Evolutionary conservation across 2,113 vertebrate genomes (phyloP).

Genomic region (Halichoerus grypus): DNA sequence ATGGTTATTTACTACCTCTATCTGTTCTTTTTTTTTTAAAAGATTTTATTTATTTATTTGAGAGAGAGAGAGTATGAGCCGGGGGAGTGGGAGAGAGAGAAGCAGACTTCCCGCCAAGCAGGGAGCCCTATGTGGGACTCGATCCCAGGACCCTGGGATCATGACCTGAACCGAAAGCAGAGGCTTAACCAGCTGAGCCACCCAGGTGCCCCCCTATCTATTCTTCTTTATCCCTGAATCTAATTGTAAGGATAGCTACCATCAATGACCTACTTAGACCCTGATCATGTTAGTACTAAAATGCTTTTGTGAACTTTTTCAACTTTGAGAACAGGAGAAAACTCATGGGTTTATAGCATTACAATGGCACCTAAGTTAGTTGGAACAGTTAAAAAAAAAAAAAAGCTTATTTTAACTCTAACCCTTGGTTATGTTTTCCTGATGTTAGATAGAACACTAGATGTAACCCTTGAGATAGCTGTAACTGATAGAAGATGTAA

Average conservation of each 20-base stretch:
- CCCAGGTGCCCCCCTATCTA: not conserved
- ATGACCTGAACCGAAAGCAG: no score
- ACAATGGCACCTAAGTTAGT: constrained; percentile 4
- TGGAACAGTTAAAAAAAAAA: not conserved
- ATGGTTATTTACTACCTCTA: not conserved
- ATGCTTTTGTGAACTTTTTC: not conserved
- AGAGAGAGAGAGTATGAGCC: no score
- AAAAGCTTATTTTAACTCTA: constrained; percentile 20
- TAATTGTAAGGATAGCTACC: constrained; percentile 16
- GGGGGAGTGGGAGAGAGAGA: no score
- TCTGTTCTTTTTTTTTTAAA: not conserved
- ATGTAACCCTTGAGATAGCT: not conserved
- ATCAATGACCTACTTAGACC: not conserved
- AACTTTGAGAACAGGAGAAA: constrained; percentile 34
- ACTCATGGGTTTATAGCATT: not conserved
- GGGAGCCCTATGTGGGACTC: no score
- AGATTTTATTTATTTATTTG: no score
- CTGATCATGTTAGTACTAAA: not conserved
- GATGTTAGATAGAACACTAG: not conserved
- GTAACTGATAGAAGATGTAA: not conserved
- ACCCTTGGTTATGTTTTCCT: not conserved
- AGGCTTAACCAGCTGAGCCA: no score
- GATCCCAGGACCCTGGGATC: no score
- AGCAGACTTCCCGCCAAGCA: no score
- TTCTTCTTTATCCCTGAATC: not conserved